Base-by-base conservation (phyloP, 2,113 vertebrate genomes). In the Holacanthus passer region DNA sequence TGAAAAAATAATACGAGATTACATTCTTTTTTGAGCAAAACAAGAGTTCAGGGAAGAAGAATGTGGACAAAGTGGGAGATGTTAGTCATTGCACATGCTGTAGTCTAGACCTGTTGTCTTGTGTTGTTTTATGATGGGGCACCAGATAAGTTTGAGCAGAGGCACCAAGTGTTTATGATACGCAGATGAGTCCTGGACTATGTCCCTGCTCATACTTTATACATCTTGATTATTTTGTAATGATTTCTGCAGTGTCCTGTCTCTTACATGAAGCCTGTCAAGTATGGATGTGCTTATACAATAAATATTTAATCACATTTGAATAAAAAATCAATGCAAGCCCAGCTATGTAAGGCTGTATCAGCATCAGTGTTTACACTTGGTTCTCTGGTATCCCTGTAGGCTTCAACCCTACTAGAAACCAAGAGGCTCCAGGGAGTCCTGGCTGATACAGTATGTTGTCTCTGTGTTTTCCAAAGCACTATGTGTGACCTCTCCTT, bases 361-460 rank as follows among this genome's bases (percentile, higher is more conserved):
- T 75, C 53, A 71, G 64, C 67, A 35, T 17, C 52, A 53, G 79
- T 81, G 75, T 88, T 85, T 87, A 71, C 77, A 43, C 59, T 35
- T 82, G 39, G 35, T 72, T 70, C 58, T 27, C 6, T 77, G 76
- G 73, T 59, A 50, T 74, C 68, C 53, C 67, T 68, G 50, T 71
- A 67, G 76, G 52, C 45, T 79, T 59, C n/a, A 58, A 66, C 65
- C 83, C 47, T 27, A 31, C 67, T 86, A 72, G 83, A 87, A 86
- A 81, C 62, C 16, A 45, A 43, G 45, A 29, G 13, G 66, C 82
- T 84, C 66, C 56, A 60, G 58, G 50, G 81, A 84, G 24, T 66
- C 27, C 41, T 70, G 55, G 60, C 75, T 72, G 53, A 79, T 75
- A 12, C 32, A 43, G 10, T 37, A 31, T 64, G 55, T 70, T 82